Conservation (phyloP, 1,140 invertebrate species). For the Brachionus koreanus region DNA sequence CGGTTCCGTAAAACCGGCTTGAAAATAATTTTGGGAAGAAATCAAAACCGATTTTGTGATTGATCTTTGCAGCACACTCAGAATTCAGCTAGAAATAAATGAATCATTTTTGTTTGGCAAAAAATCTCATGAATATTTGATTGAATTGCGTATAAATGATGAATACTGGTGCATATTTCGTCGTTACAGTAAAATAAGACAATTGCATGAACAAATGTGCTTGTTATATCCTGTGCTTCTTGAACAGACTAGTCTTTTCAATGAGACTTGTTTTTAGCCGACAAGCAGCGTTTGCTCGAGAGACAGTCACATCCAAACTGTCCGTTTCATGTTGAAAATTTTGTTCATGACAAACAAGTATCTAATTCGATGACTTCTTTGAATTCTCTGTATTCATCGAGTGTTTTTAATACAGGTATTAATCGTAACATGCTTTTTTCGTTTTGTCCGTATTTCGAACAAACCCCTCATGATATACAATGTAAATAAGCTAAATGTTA, state of each 20-base stretch:
- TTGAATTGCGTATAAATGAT: constrained; percentile 5
- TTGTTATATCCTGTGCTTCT: constrained; percentile 7
- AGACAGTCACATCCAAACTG: constrained; percentile 5
- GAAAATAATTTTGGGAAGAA: too few species aligned
- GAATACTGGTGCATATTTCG: constrained; percentile 24
- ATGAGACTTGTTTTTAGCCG: constrained; percentile 28
- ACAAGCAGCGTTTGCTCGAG: background rate
- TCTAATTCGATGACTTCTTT: constrained; percentile 14
- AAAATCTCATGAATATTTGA: constrained; percentile 32
- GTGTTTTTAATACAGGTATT: background rate
- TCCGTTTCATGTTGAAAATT: background rate
- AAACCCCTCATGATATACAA: constrained; percentile 1
- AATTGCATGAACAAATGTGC: constrained; percentile 20
- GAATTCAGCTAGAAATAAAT: background rate
- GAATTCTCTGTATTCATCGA: background rate
- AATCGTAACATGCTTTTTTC: background rate
- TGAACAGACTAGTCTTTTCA: constrained; percentile 1
- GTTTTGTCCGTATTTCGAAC: constrained; percentile 37
- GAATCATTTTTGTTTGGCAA: constrained; percentile 29
- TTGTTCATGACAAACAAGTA: background rate
- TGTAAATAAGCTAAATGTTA: constrained; percentile 4
- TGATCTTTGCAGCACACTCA: background rate
- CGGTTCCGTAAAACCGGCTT: too few species aligned
- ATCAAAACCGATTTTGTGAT: too few species aligned
- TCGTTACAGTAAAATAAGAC: constrained; percentile 3